Evolutionary conservation across 2,797 vertebrate genomes (phyloP).

Genomic region (Sebastolobus altivelis): DNA sequence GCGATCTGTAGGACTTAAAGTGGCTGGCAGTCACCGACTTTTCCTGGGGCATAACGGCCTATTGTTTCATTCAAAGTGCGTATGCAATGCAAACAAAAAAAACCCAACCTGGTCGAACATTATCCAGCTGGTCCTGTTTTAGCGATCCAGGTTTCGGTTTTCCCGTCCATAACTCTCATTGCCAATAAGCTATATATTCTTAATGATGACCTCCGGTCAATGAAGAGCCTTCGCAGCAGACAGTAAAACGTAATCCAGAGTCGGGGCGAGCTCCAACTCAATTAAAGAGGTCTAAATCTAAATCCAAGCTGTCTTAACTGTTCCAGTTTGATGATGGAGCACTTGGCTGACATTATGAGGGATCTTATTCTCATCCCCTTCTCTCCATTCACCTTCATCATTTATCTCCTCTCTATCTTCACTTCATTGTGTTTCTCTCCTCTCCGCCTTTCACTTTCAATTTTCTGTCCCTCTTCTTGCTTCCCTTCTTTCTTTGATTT

Average conservation of each 20-base stretch:
- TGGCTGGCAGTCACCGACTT: slow-evolving; percentile 43
- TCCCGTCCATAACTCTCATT: slow-evolving; percentile 55
- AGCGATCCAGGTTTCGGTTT: slow-evolving; percentile 60
- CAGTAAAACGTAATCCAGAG: slow-evolving; percentile 72
- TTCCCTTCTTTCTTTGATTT: slow-evolving; percentile 16
- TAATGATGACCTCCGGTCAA: slow-evolving; percentile 74
- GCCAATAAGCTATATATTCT: slow-evolving; percentile 66
- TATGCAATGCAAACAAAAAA: slow-evolving; percentile 43
- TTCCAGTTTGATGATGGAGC: slow-evolving; percentile 72
- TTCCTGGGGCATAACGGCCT: slow-evolving; percentile 48
- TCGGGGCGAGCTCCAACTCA: slow-evolving; percentile 60
- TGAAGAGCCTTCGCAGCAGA: slow-evolving; percentile 63
- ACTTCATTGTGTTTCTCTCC: slow-evolving; percentile 19
- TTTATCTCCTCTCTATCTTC: slow-evolving; percentile 49
- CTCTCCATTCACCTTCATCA: slow-evolving; percentile 41
- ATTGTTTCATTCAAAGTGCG: slow-evolving; percentile 57
- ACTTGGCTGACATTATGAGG: slow-evolving; percentile 67
- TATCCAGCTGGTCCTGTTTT: slow-evolving; percentile 66
- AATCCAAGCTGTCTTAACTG: slow-evolving; percentile 75
- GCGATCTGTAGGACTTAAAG: slow-evolving; percentile 49
- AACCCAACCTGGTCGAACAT: slow-evolving; percentile 43
- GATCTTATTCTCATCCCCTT: slow-evolving; percentile 57
- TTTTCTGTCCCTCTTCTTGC: neutral
- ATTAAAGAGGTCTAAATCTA: slow-evolving; percentile 75
- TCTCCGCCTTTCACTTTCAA: slow-evolving; percentile 2